A percentile compares a stretch with the other conserved stretches of the same genome.
Conservation (phyloP, 2,113 vertebrate genomes). For the Syngnathus floridae region DNA sequence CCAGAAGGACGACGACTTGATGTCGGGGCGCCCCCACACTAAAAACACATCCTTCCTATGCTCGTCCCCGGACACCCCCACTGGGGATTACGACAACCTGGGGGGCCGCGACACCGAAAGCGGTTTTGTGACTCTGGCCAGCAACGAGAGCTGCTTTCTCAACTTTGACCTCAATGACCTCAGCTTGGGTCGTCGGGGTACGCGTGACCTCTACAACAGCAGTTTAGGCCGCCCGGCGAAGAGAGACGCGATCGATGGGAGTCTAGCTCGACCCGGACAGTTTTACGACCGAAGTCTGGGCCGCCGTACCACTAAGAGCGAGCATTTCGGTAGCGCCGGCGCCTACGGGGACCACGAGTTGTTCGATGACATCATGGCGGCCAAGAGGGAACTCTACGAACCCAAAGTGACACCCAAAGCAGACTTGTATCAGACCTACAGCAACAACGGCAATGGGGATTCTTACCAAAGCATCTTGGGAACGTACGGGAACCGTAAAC, state of each 20-base stretch:
- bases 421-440: slow-evolving; percentile 63
- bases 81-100: slow-evolving; percentile 73
- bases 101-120: slow-evolving; percentile 73
- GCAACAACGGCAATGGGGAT: slow-evolving; percentile 51
- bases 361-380: slow-evolving; percentile 38
- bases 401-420: slow-evolving; percentile 42
- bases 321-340: slow-evolving; percentile 48
- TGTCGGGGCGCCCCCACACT: slow-evolving; percentile 76
- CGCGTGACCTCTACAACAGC: slow-evolving; percentile 74
- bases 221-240: slow-evolving; percentile 59
- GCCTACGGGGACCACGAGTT: slow-evolving; percentile 36
- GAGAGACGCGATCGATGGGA: slow-evolving; percentile 36
- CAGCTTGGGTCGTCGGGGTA: slow-evolving; percentile 52
- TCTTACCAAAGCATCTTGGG: slow-evolving; percentile 52
- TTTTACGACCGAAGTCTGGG: slow-evolving; percentile 52
- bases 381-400: slow-evolving; percentile 45
- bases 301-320: slow-evolving; percentile 62
- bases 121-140: slow-evolving; percentile 75
- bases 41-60: slow-evolving; percentile 87
- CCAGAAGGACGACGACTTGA: slow-evolving; percentile 82
- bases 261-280: slow-evolving; percentile 33
- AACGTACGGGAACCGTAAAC: slow-evolving; percentile 44
- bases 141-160: slow-evolving; percentile 83
- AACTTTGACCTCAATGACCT: slow-evolving; percentile 86
- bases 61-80: slow-evolving; percentile 68